These are phyloP conservation scores for Folsomia candida DNA, from an alignment of 2,888 invertebrate species.

Conservation along the genomic window DNA sequence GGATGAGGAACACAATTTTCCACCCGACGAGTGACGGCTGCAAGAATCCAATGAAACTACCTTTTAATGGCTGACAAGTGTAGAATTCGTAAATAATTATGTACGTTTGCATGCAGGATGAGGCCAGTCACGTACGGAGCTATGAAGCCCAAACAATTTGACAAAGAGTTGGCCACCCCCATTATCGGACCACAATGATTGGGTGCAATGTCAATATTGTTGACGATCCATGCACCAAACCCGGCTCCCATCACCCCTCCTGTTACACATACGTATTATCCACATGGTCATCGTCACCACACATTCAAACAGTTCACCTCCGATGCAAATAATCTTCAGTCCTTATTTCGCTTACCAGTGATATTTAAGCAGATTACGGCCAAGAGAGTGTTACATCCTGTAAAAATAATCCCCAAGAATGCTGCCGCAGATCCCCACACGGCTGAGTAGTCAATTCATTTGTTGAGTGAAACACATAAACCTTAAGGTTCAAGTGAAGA, in stretches of 20 bases:
- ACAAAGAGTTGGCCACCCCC: slow-evolving; percentile 31
- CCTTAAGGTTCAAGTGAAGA: no score
- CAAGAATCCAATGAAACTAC: slow-evolving; percentile 37
- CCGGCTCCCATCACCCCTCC: slow-evolving; percentile 64
- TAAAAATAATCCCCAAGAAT: slow-evolving; percentile 63
- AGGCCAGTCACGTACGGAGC: slow-evolving; percentile 50
- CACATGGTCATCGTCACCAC: no score
- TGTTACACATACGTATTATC: no score
- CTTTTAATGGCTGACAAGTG: not conserved
- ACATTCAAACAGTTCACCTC: no score
- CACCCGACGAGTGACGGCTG: slow-evolving; percentile 64
- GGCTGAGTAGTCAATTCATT: no score
- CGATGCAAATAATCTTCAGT: no score
- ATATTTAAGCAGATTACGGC: slow-evolving; percentile 48
- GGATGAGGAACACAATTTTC: slow-evolving; percentile 63
- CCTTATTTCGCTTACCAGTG: no score
- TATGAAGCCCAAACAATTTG: slow-evolving; percentile 19
- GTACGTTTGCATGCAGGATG: slow-evolving; percentile 51
- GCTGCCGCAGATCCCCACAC: slow-evolving; percentile 62
- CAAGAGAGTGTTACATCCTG: slow-evolving; percentile 60
- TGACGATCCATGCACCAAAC: slow-evolving; percentile 60
- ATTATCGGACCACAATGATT: slow-evolving; percentile 64
- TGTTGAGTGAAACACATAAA: no score
- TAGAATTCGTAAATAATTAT: slow-evolving; percentile 3
- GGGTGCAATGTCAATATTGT: slow-evolving; percentile 74